Conservation (phyloP, 2,113 vertebrate species). For the Trichomycterus rosablanca region DNA sequence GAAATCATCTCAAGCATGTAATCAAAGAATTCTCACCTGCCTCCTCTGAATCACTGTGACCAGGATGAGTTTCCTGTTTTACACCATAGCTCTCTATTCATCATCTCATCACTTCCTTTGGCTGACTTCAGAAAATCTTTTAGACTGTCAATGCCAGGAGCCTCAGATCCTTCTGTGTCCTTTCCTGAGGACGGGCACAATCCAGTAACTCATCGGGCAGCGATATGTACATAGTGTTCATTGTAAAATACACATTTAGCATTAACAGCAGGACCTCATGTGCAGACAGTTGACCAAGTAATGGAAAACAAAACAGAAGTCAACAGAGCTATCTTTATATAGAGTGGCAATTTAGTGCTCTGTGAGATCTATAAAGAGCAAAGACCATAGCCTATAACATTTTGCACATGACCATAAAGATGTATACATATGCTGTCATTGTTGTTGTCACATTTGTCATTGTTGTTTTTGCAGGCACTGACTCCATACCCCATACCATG, state of each 20-base stretch:
- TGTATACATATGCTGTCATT: too few relatives aligned
- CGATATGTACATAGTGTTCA: neutral
- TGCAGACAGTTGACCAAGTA: too few relatives aligned
- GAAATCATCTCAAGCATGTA: slow-evolving; percentile 17
- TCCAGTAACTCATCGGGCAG: neutral
- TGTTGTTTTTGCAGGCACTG: too few relatives aligned
- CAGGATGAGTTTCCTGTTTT: slow-evolving; percentile 32
- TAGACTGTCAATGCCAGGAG: slow-evolving; percentile 11
- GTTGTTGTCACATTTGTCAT: too few relatives aligned
- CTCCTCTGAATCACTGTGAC: slow-evolving; percentile 17
- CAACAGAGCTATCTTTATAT: too few relatives aligned
- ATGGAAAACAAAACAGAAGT: too few relatives aligned
- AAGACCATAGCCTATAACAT: too few relatives aligned
- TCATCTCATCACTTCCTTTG: slow-evolving; percentile 4
- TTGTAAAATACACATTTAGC: neutral
- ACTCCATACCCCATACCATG: too few relatives aligned
- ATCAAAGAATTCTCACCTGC: slow-evolving; percentile 29
- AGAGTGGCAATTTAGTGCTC: too few relatives aligned
- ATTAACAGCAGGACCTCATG: neutral
- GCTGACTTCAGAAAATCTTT: too few relatives aligned
- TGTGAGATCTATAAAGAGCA: too few relatives aligned
- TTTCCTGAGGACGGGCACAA: neutral
- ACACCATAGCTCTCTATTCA: slow-evolving; percentile 3
- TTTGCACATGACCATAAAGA: too few relatives aligned
- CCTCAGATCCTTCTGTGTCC: slow-evolving; percentile 1